These are phyloP conservation scores for Gortyna flavago DNA, from an alignment of 2,888 invertebrate genomes.

Conservation along the genomic window DNA sequence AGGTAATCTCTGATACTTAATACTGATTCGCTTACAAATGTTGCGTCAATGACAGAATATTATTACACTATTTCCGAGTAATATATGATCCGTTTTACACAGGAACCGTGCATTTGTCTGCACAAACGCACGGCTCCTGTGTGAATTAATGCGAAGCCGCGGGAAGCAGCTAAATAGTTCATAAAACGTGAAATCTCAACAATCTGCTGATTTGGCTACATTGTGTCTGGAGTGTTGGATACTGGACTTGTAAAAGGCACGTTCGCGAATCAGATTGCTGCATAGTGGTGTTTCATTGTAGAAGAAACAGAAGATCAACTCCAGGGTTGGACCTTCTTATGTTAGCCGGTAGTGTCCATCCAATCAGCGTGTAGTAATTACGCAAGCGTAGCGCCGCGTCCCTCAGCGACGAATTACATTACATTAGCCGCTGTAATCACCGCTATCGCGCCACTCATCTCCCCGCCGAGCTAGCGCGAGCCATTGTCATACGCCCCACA, in stretches of 20 bases:
- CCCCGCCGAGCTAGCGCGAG: slow-evolving; percentile 65
- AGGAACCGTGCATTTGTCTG: too few species aligned
- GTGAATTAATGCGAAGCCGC: background rate
- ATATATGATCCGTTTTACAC: background rate
- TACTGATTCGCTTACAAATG: background rate
- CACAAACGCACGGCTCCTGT: background rate
- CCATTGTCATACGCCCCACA: slow-evolving; percentile 64
- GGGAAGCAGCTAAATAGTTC: background rate
- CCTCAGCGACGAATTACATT: slow-evolving; percentile 60
- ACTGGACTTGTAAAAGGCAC: background rate
- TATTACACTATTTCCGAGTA: background rate
- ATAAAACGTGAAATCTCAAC: background rate
- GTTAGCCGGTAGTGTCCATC: slow-evolving; percentile 23
- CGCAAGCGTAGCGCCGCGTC: slow-evolving; percentile 10
- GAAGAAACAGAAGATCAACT: background rate
- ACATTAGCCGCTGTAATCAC: slow-evolving; percentile 64
- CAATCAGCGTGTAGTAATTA: slow-evolving; percentile 46
- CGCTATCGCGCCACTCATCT: slow-evolving; percentile 70
- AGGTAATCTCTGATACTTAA: background rate
- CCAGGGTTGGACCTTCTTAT: background rate
- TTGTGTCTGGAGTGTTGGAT: background rate
- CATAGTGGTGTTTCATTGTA: background rate
- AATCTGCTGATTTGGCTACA: background rate
- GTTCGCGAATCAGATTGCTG: background rate
- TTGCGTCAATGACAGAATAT: background rate